phyloP scores from a whole-genome alignment of 2,888 invertebrate species.

The Cinara cedri region DNA sequence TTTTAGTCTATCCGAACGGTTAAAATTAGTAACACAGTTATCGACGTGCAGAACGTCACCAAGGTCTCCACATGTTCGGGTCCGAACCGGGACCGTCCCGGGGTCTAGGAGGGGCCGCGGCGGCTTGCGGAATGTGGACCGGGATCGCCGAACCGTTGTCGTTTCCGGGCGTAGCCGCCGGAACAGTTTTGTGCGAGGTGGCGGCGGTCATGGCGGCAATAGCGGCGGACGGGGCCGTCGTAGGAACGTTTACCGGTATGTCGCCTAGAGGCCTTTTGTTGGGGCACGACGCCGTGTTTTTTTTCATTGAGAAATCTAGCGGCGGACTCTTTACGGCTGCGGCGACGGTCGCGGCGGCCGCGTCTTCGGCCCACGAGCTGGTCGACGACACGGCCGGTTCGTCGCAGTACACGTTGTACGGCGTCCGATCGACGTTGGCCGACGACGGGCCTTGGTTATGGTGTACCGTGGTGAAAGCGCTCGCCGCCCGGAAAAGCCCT shows the following conservation, averaged over 20 bases:
- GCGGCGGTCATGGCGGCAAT: constrained; percentile 6
- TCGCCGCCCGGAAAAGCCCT: constrained; percentile 61
- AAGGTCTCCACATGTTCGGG: constrained; percentile 68
- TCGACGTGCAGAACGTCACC: constrained; percentile 62
- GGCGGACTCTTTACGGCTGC: constrained; percentile 58
- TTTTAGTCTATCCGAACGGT: not conserved
- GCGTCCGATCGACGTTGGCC: constrained; percentile 24
- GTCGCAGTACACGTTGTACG: constrained; percentile 42
- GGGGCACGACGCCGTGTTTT: constrained; percentile 41
- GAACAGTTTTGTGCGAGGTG: not conserved
- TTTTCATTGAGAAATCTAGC: constrained; percentile 60
- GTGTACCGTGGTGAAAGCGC: constrained; percentile 63
- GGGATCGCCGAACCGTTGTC: constrained; percentile 26
- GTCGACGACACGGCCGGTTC: constrained; percentile 57
- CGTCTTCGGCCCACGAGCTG: constrained; percentile 56
- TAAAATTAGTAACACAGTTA: constrained; percentile 36
- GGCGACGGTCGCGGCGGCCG: not conserved
- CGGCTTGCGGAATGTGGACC: constrained; percentile 25
- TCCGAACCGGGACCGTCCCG: constrained; percentile 9
- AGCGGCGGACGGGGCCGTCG: constrained; percentile 35
- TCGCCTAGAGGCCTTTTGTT: constrained; percentile 57
- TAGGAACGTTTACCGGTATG: constrained; percentile 58
- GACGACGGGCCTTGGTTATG: not conserved
- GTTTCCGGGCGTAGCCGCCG: constrained; percentile 30
- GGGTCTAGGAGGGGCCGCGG: constrained; percentile 1